A percentile compares a stretch with the other conserved stretches of the same genome.
These are phyloP conservation scores for Apaloderma vittatum DNA, from an alignment of 2,113 vertebrate genomes.

Conservation along the genomic window DNA sequence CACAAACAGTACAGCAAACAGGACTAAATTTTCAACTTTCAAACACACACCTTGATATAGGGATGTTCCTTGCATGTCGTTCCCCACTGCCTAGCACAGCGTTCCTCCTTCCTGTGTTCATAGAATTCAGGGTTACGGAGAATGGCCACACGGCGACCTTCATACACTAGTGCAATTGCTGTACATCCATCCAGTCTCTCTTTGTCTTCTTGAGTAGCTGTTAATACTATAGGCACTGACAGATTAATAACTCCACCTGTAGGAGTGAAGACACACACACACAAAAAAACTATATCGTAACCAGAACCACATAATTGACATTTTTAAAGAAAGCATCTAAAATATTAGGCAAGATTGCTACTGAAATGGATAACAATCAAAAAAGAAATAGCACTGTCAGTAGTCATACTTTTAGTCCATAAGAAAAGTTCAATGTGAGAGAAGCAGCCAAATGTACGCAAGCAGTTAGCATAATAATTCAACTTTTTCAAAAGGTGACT, in stretches of 20 bases:
- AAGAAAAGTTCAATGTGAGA: not conserved
- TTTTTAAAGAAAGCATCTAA: not conserved
- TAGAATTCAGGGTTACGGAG: constrained; percentile 97
- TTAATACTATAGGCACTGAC: constrained; percentile 94
- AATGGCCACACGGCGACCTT: constrained; percentile 90
- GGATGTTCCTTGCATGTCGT: constrained; percentile 95
- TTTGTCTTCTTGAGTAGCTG: constrained; percentile 89
- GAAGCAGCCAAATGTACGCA: not conserved
- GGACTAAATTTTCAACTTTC: not conserved
- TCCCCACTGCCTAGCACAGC: constrained; percentile 96
- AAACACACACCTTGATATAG: constrained; percentile 91
- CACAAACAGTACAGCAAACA: not conserved
- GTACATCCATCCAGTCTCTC: constrained; percentile 91
- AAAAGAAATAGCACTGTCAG: not conserved
- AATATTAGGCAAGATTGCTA: not conserved
- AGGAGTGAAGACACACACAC: not conserved
- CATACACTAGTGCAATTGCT: constrained; percentile 88
- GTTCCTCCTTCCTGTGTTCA: constrained; percentile 95
- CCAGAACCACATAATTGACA: not conserved
- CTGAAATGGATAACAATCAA: not conserved
- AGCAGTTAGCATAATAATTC: not conserved
- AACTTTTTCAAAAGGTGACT: not conserved
- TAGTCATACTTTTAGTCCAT: not conserved
- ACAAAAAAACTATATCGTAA: not conserved
- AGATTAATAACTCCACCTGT: constrained; percentile 96